Percentiles rank a stretch among this genome's conserved stretches.
These are phyloP conservation scores for Perccottus glenii DNA, from an alignment of 2,113 vertebrate species.

Conservation along the genomic window DNA sequence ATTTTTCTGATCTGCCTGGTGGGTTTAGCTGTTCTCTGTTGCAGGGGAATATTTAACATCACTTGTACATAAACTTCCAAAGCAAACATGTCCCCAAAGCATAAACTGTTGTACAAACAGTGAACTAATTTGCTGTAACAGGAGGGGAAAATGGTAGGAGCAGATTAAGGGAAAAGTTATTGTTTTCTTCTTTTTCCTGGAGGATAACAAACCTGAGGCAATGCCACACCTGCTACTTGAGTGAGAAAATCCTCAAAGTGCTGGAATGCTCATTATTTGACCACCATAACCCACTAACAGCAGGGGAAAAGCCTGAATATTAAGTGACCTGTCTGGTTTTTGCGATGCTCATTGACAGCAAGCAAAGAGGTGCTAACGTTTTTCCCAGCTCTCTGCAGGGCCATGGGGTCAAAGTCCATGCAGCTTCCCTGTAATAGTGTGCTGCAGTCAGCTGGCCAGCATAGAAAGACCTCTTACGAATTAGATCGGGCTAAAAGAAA, in stretches of 20 bases:
- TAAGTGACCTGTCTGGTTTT: constrained; percentile 35
- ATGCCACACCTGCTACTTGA: constrained; percentile 39
- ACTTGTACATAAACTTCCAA: constrained; percentile 26
- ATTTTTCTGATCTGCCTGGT: constrained; percentile 13
- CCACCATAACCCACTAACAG: constrained; percentile 31
- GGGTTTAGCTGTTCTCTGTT: constrained; percentile 26
- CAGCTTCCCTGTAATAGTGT: constrained; percentile 56
- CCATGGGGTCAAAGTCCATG: constrained; percentile 62
- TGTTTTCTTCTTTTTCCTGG: background rate
- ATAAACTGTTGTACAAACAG: constrained; percentile 50
- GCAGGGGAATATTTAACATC: constrained; percentile 21
- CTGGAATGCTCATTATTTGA: constrained; percentile 47
- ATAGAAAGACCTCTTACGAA: constrained; percentile 35
- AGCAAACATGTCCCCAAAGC: constrained; percentile 38
- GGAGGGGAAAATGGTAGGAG: constrained; percentile 20
- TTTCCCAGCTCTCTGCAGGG: constrained; percentile 33
- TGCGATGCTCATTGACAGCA: constrained; percentile 27
- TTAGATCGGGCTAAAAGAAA: constrained; percentile 38
- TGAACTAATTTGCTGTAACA: constrained; percentile 58
- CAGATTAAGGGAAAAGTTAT: background rate
- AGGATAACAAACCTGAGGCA: constrained; percentile 30
- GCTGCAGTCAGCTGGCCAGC: constrained; percentile 41
- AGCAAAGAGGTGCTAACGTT: constrained; percentile 36
- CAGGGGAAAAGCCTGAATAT: constrained; percentile 25
- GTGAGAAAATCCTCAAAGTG: constrained; percentile 24